phyloP scores from a whole-genome alignment of 1,140 invertebrate species.

The Conus betulinus region DNA sequence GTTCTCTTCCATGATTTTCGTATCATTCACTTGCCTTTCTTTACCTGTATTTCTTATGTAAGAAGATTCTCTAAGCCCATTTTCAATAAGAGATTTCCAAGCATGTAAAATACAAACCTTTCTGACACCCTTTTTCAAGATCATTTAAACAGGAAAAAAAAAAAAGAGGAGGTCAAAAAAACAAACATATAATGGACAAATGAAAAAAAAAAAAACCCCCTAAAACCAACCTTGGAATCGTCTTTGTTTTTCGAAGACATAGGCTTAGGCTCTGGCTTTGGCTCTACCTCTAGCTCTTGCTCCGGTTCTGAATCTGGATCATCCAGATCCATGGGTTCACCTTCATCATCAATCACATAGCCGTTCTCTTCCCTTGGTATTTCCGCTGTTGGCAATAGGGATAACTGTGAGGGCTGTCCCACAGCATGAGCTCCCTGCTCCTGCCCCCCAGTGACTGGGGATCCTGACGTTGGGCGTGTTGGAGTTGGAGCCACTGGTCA shows the following conservation, averaged over 20 bases:
- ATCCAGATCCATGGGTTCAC: conserved; percentile 11
- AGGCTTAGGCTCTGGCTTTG: neutral
- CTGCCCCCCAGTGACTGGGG: conserved; percentile 84
- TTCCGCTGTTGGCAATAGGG: no score
- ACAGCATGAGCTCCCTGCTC: neutral
- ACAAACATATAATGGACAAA: no score
- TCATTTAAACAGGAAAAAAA: neutral
- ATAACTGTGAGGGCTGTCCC: neutral
- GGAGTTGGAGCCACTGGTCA: conserved; percentile 7
- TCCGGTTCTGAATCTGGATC: neutral
- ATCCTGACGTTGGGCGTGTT: conserved; percentile 81
- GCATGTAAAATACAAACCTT: no score
- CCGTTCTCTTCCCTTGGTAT: no score
- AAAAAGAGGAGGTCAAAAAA: no score
- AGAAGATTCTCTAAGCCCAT: no score
- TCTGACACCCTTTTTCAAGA: no score
- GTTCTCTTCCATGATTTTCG: no score
- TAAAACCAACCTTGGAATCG: neutral
- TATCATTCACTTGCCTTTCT: no score
- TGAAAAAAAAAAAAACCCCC: no score
- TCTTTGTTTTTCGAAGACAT: neutral
- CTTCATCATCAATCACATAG: neutral
- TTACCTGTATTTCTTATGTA: no score
- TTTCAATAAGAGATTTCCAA: no score
- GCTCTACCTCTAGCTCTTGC: neutral